Percentiles rank a stretch among this genome's conserved stretches.
phyloP scores from a whole-genome alignment of 2,888 invertebrate genomes.

The Tachina grossa region DNA sequence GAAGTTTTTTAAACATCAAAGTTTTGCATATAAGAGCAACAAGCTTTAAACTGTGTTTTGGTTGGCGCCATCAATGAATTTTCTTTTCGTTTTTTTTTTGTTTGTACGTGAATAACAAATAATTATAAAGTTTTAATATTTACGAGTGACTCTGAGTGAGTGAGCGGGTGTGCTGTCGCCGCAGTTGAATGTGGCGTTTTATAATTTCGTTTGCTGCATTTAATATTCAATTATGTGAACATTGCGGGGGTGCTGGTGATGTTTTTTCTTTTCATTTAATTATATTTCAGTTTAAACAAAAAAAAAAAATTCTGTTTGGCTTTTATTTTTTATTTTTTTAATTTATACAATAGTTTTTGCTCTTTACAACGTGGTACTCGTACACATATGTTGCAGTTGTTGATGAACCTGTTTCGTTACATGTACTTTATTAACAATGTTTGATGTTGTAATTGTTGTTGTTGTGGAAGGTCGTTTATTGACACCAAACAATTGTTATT shows the following conservation, averaged over 20 bases:
- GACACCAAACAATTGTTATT: conserved; percentile 64
- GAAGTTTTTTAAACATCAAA: not conserved
- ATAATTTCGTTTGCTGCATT: conserved; percentile 48
- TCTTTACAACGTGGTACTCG: not conserved
- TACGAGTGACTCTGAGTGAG: conserved; percentile 40
- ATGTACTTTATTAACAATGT: conserved; percentile 52
- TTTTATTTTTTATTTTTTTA: not conserved
- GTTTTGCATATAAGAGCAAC: not conserved
- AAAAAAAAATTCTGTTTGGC: not conserved
- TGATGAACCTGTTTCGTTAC: conserved; percentile 58
- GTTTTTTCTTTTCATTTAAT: conserved; percentile 29
- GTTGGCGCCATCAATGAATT: conserved; percentile 50
- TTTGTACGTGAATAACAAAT: conserved; percentile 50
- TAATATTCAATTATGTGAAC: conserved; percentile 64
- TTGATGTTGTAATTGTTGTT: conserved; percentile 31
- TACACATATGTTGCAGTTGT: conserved; percentile 11
- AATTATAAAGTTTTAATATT: conserved; percentile 53
- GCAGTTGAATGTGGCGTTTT: conserved; percentile 24
- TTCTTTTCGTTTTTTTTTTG: conserved; percentile 9
- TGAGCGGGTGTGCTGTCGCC: not conserved
- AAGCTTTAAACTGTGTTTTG: not conserved
- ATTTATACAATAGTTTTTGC: not conserved
- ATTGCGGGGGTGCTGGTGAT: conserved; percentile 65
- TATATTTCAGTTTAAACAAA: conserved; percentile 17
- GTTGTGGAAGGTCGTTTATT: conserved; percentile 74